A percentile compares a stretch with the other conserved stretches of the same genome.
Conservation (phyloP, 1,140 invertebrate genomes). For the Atta cephalotes region DNA sequence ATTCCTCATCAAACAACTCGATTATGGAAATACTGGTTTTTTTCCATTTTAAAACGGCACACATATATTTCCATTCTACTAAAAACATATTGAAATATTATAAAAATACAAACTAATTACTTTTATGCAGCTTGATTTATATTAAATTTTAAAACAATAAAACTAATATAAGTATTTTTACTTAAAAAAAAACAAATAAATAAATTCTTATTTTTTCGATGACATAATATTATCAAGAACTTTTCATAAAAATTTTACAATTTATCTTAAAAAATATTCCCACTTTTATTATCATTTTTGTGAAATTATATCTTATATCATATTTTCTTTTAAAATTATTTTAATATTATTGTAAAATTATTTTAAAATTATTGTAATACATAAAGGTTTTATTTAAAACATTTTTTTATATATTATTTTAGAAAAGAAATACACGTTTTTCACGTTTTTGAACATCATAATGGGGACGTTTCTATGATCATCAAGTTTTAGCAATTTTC, state of each 20-base stretch:
- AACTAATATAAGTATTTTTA: neutral
- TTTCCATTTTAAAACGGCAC: neutral
- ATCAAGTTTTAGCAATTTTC: constrained; percentile 11
- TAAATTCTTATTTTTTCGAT: neutral
- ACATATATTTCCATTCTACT: neutral
- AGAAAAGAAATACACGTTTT: no score
- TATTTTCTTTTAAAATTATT: no score
- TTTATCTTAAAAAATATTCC: no score
- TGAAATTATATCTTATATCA: no score
- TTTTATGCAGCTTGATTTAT: neutral
- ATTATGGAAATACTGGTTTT: neutral
- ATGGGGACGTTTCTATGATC: no score
- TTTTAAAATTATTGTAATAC: no score
- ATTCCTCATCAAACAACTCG: neutral
- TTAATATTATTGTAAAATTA: no score
- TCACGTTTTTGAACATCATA: no score
- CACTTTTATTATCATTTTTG: no score
- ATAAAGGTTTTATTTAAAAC: no score
- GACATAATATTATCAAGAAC: neutral
- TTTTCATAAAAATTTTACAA: no score
- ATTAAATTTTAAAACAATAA: neutral
- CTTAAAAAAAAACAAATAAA: neutral
- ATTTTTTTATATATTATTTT: no score
- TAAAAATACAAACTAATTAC: neutral
- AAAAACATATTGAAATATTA: neutral